Conservation (phyloP, 2,113 vertebrate genomes). For the Misgurnus anguillicaudatus region DNA sequence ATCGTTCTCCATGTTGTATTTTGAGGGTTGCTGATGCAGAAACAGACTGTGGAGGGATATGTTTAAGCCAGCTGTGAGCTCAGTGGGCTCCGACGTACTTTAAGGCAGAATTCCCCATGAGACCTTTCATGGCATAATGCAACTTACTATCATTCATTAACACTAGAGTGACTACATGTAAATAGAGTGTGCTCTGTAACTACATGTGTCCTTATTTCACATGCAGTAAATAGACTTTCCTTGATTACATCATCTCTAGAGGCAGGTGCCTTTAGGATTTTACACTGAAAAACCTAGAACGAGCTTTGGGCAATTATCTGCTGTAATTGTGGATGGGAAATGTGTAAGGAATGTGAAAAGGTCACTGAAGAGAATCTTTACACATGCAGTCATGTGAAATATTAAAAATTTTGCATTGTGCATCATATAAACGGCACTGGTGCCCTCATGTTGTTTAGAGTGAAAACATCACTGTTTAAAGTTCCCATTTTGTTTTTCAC, state of each 20-base stretch:
- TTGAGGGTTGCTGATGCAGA: neutral
- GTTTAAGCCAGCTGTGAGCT: conserved; percentile 28
- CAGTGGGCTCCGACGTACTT: conserved; percentile 19
- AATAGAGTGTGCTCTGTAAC: conserved; percentile 63
- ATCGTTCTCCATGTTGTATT: neutral
- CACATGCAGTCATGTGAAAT: neutral
- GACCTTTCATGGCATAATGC: conserved; percentile 44
- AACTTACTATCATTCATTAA: conserved; percentile 40
- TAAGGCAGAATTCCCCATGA: conserved; percentile 25
- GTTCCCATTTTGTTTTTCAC: no score
- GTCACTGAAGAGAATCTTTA: neutral
- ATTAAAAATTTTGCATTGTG: no score
- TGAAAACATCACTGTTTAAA: no score
- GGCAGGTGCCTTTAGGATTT: conserved; percentile 22
- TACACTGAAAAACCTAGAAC: neutral
- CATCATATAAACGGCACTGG: no score
- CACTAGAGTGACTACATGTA: conserved; percentile 51
- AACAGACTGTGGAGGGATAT: conserved; percentile 7
- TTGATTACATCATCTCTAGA: conserved; percentile 72
- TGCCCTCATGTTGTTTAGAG: no score
- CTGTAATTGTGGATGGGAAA: conserved; percentile 17
- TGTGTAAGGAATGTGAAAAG: conserved; percentile 1
- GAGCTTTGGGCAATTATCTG: neutral
- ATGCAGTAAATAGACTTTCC: conserved; percentile 54
- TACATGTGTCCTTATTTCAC: conserved; percentile 68